Conservation (phyloP, 1,140 invertebrate genomes). For the Marisa cornuarietis region DNA sequence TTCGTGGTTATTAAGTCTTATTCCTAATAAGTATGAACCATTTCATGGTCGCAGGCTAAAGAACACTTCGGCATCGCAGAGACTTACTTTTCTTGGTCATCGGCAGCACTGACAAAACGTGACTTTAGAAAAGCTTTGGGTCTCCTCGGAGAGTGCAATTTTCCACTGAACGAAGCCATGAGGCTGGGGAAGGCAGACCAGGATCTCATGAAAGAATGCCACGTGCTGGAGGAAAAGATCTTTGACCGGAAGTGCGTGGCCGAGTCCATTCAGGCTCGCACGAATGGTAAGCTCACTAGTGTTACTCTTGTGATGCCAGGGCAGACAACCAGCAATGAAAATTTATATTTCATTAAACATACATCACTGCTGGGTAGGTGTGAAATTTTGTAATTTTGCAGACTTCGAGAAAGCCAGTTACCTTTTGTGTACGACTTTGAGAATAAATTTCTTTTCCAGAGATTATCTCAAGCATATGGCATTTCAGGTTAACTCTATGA, state of each 20-base stretch:
- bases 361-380: too few relatives aligned
- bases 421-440: too few relatives aligned
- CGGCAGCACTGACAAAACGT: not conserved
- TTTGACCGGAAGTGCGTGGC: constrained; percentile 43
- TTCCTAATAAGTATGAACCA: too few relatives aligned
- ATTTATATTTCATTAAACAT: too few relatives aligned
- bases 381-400: too few relatives aligned
- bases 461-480: too few relatives aligned
- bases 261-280: constrained; percentile 42
- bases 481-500: too few relatives aligned
- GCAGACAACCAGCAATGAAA: too few relatives aligned
- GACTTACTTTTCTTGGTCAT: not conserved
- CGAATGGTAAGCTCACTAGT: constrained; percentile 29
- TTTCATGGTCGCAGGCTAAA: not conserved
- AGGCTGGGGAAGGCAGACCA: constrained; percentile 8
- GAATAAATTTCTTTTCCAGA: too few relatives aligned
- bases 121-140: constrained; percentile 29
- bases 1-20: too few relatives aligned
- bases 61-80: constrained; percentile 10
- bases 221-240: constrained; percentile 38
- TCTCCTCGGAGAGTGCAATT: constrained; percentile 36
- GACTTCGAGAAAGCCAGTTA: too few relatives aligned
- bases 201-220: constrained; percentile 23
- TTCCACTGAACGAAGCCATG: constrained; percentile 39
- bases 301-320: too few relatives aligned